A percentile compares a stretch with the other conserved stretches of the same genome.
Conservation (phyloP, 2,888 invertebrate species). For the Platerodrilus igneus region DNA sequence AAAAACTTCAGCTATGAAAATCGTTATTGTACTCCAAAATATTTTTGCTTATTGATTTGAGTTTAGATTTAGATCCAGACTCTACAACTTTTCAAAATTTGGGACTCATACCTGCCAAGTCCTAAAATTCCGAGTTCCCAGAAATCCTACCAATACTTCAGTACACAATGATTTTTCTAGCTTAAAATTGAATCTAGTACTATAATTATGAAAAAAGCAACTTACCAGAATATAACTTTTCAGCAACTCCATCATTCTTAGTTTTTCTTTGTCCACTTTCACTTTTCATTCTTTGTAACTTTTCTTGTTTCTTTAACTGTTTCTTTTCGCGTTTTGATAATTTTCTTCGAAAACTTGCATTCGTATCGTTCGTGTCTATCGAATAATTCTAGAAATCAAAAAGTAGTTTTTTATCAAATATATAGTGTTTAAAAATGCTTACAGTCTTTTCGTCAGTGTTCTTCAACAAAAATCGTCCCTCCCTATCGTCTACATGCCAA, state of each 20-base stretch:
- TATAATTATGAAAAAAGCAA: too few relatives aligned
- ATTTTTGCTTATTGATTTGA: too few relatives aligned
- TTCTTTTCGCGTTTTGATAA: constrained; percentile 97
- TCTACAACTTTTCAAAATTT: too few relatives aligned
- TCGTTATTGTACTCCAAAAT: too few relatives aligned
- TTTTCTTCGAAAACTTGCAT: constrained; percentile 85
- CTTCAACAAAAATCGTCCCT: constrained; percentile 92
- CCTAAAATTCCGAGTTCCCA: too few relatives aligned
- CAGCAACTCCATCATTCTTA: constrained; percentile 76
- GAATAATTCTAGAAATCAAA: constrained; percentile 54
- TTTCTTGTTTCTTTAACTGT: constrained; percentile 92
- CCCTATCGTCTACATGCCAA: constrained; percentile 98
- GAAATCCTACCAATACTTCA: too few relatives aligned
- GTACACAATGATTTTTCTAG: too few relatives aligned
- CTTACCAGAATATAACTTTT: constrained; percentile 83
- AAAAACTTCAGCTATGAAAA: too few relatives aligned
- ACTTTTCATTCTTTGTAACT: constrained; percentile 73
- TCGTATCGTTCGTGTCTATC: constrained; percentile 67
- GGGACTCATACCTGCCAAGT: too few relatives aligned
- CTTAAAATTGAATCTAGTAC: too few relatives aligned
- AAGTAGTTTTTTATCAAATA: not conserved
- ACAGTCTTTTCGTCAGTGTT: constrained; percentile 83
- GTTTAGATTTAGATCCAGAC: too few relatives aligned
- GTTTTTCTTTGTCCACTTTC: constrained; percentile 59
- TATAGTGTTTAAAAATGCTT: constrained; percentile 29